A percentile compares a stretch with the other conserved stretches of the same genome.
Conservation (phyloP, 2,888 invertebrate species). For the Priocnemis perturbator region DNA sequence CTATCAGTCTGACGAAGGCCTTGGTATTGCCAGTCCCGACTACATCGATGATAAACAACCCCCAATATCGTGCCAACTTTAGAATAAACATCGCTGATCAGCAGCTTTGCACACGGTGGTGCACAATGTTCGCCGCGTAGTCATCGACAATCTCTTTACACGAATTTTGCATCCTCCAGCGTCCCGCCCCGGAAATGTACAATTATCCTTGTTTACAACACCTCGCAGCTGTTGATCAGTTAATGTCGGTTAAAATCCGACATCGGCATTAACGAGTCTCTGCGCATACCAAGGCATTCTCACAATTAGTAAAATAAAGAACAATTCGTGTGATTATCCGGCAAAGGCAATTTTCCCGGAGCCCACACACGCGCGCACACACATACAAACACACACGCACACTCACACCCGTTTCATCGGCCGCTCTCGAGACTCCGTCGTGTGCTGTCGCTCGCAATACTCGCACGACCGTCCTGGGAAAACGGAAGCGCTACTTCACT, state of each 20-base stretch:
- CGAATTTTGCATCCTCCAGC: background rate
- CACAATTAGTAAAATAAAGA: constrained; percentile 2
- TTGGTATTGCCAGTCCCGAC: no score
- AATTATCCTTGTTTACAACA: no score
- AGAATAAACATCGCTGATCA: no score
- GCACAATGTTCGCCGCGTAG: no score
- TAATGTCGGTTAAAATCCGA: no score
- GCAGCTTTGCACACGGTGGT: no score
- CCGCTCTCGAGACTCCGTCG: constrained; percentile 48
- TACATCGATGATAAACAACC: no score
- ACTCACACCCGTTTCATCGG: constrained; percentile 21
- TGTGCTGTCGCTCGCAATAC: constrained; percentile 42
- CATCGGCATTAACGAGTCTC: background rate
- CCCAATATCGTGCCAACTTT: background rate
- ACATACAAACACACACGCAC: constrained; percentile 12
- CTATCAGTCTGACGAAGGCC: background rate
- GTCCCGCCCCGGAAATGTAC: no score
- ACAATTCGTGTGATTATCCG: constrained; percentile 7
- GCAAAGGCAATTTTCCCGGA: constrained; percentile 14
- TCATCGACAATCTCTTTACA: background rate
- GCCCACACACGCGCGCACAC: no score
- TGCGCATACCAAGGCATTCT: constrained; percentile 1
- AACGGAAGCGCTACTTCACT: constrained; percentile 37
- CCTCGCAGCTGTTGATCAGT: no score
- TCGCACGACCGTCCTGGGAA: constrained; percentile 37